Base-by-base conservation (phyloP, 2,888 invertebrate genomes). In the Orchesellides sinensis region DNA sequence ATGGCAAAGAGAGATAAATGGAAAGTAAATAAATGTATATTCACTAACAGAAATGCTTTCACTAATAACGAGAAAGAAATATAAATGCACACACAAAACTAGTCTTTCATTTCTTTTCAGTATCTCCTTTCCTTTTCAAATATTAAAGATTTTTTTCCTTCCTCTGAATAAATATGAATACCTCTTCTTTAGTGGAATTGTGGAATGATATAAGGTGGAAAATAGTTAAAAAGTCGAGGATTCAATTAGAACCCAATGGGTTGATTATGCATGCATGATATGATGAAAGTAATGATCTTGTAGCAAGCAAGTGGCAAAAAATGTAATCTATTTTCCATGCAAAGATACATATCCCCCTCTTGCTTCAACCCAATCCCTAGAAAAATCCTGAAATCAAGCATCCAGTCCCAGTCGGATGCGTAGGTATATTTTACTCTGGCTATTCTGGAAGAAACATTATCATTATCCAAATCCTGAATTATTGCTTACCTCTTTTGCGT, bases 211-310 rank as follows among this genome's bases (percentile, higher is more conserved):
- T n/a, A n/a, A n/a, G 61, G 32, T 69, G 59, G 35, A 59, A 61
- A n/a, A n/a, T n/a, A n/a, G n/a, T n/a, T n/a, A n/a, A n/a, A 74
- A 74, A 74, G 73, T 74, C 52, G 74, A 75, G 77, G 56, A 83
- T 83, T 83, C 82, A 83, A 83, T 83, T 83, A 83, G 82, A 66
- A n/a, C 77, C 82, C 82, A 77, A 75, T 83, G 82, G 75, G 59
- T 66, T 54, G 75, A 83, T 83, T 83, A 83, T 83, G 82, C 77
- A 83, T 83, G 82, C 82, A 83, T 83, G 77, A 83, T 72, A 77
- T 83, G 82, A 83, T 70, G 82, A 83, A 83, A 83, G 82, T 83
- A 83, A 83, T 83, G 82, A 83, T 77, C 12, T 54, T 21, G 35
- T 8, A 35, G 35, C 35, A 12, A 35, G 5, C 6, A 35, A 12